Evolutionary conservation across 1,140 invertebrate genomes (phyloP), one percentile per base, ranked within the genome.

Genomic region (Rhynchophorus ferrugineus): DNA sequence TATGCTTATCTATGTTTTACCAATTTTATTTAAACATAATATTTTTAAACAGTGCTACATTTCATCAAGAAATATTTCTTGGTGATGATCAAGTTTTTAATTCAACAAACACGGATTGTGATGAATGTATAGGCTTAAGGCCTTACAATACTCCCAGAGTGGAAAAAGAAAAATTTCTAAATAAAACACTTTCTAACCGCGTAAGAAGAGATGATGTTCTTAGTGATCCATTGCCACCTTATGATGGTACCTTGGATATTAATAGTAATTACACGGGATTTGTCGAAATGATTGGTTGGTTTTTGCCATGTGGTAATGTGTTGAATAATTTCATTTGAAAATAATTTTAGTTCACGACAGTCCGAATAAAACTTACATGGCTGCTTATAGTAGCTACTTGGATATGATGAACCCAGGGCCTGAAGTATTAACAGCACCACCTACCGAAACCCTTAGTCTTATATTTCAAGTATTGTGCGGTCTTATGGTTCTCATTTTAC

Each of bases 181-280:
- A 21, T n/a, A 24, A 43, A 22, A 43, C 43, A 44, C 54, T 57
- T 2, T 46, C 54, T 3, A 66, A 68, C 45, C 45, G 66, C 19
- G 61, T 63, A 18, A 51, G 58, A 49, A 57, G 62, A 45, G 51
- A 63, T 37, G 58, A 61, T 35, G 49, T 54, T 17, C 41, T 64
- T 37, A 57, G 48, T 55, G 58, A 68, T 53, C 61, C 63, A 35
- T 52, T 67, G 66, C 54, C 70, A 57, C 63, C 74, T 1, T 75
- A 73, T 54, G 88, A 92, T 68, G 87, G 88, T 0, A 73, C 73
- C 36, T 72, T 91, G 20, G 84, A 90, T 61, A 75, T 80, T 9
- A 75, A 78, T 16, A 80, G 84, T 1, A 89, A 87, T 62, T 92
- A 92, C 56, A 90, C 87, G 0, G 81, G 83, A 17, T 91, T 89